Percentiles rank a stretch among this genome's conserved stretches.
These are phyloP conservation scores for Petromus typicus DNA, from an alignment of 2,113 vertebrate species.

Conservation along the genomic window DNA sequence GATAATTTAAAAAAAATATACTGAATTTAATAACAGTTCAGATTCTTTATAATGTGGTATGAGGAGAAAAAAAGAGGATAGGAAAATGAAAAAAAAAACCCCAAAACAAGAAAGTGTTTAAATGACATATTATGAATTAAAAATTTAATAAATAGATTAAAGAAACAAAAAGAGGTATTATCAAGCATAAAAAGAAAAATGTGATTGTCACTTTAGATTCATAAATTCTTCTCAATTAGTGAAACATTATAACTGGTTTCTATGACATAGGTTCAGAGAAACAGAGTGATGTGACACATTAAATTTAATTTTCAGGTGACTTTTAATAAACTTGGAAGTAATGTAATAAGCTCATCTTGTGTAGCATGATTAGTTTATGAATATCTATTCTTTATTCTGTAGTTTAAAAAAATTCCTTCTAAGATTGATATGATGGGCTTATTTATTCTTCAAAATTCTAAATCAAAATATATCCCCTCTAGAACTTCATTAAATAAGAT, in stretches of 20 bases:
- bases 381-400: neutral
- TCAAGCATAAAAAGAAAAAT: neutral
- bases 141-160: neutral
- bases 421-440: neutral
- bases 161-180: neutral
- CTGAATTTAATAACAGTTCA: neutral
- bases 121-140: neutral
- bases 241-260: neutral
- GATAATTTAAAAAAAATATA: neutral
- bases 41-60: neutral
- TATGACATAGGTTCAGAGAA: neutral
- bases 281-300: neutral
- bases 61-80: neutral
- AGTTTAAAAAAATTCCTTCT: neutral
- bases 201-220: neutral
- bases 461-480: neutral
- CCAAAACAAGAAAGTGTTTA: neutral
- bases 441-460: neutral
- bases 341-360: neutral
- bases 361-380: neutral
- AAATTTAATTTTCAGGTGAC: neutral
- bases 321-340: neutral
- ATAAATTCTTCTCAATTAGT: neutral
- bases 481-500: neutral
- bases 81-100: neutral